Conservation (phyloP, 2,113 vertebrate species). For the Siniperca knerii region DNA sequence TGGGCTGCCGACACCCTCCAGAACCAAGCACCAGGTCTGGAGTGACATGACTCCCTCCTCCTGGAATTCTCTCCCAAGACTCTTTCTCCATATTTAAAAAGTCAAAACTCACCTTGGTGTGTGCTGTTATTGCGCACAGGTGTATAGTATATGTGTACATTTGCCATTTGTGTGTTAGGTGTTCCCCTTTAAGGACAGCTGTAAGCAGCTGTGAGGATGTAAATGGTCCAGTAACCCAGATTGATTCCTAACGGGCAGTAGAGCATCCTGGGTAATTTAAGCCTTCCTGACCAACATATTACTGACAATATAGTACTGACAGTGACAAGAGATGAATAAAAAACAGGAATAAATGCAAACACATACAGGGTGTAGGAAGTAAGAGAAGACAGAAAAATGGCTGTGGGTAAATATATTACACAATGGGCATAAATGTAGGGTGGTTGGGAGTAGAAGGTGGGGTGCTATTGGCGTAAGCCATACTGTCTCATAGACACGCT, state of each 20-base stretch:
- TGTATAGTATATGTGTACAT: neutral
- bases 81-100: too few species aligned
- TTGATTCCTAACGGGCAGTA: slow-evolving; percentile 5
- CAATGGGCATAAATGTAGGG: too few species aligned
- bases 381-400: too few species aligned
- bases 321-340: neutral
- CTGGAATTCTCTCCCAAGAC: too few species aligned
- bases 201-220: neutral
- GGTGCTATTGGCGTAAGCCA: too few species aligned
- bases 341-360: neutral
- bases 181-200: slow-evolving; percentile 15
- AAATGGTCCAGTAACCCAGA: slow-evolving; percentile 34
- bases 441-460: too few species aligned
- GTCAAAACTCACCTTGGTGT: neutral
- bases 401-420: too few species aligned
- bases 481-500: too few species aligned
- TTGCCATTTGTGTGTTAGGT: neutral
- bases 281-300: slow-evolving; percentile 26
- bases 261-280: slow-evolving; percentile 30
- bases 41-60: too few species aligned
- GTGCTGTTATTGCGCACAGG: neutral
- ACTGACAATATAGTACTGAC: neutral
- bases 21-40: too few species aligned
- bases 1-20: too few species aligned
- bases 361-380: neutral